Percentiles rank a stretch among this genome's conserved stretches.
Evolutionary conservation across 2,888 invertebrate species (phyloP).

Genomic region (Lymantria dispar): DNA sequence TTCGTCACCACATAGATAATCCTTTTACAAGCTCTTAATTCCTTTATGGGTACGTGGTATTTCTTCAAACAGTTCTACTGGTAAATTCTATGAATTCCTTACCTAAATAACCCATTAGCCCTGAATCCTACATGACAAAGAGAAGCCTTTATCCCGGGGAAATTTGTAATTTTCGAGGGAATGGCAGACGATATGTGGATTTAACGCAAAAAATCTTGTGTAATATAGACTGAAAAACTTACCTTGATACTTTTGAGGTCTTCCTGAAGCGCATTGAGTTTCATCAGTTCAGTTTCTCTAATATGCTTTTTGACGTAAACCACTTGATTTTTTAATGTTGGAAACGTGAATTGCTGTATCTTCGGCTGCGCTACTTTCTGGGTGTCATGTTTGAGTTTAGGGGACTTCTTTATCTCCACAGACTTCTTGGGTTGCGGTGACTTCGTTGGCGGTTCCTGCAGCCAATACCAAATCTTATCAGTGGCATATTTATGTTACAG

Average conservation of each 20-base stretch:
- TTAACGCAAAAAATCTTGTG: not conserved
- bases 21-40: too few species aligned
- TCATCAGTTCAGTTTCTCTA: conserved; percentile 68
- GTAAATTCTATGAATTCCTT: too few species aligned
- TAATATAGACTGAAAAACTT: conserved; percentile 14
- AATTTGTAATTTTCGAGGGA: too few species aligned
- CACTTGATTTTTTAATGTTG: conserved; percentile 38
- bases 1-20: too few species aligned
- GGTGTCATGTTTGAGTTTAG: conserved; percentile 21
- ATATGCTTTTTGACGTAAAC: conserved; percentile 69
- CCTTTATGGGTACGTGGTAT: too few species aligned
- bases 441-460: conserved; percentile 15
- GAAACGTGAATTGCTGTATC: conserved; percentile 60
- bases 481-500: too few species aligned
- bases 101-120: too few species aligned
- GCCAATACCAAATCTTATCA: too few species aligned
- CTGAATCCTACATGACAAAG: too few species aligned
- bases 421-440: conserved; percentile 33
- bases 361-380: conserved; percentile 10
- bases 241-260: conserved; percentile 70
- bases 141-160: too few species aligned
- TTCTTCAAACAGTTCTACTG: too few species aligned
- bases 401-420: conserved; percentile 27
- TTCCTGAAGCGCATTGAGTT: conserved; percentile 63
- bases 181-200: too few species aligned